Evolutionary conservation across 2,113 vertebrate species (phyloP).

Genomic region (Heterocephalus glaber): DNA sequence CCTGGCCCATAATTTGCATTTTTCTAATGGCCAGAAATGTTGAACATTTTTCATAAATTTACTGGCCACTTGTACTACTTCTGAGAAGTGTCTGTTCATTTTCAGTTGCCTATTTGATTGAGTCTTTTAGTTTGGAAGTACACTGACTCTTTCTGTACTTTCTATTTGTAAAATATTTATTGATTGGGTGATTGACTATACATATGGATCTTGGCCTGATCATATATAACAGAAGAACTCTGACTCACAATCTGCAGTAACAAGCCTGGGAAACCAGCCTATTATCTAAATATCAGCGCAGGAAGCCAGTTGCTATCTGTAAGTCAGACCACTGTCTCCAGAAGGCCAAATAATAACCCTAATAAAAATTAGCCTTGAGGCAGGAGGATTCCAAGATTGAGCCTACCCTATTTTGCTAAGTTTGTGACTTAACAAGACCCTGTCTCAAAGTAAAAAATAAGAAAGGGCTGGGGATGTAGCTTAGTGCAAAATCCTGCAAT

Average conservation of each 20-base stretch:
- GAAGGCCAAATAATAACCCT: background rate
- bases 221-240: background rate
- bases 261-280: background rate
- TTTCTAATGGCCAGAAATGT: background rate
- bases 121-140: background rate
- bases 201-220: background rate
- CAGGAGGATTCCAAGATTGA: background rate
- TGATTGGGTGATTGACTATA: background rate
- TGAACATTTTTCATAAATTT: background rate
- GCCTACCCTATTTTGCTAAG: background rate
- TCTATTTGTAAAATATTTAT: background rate
- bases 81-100: background rate
- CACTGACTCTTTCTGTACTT: background rate
- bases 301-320: background rate
- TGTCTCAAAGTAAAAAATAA: background rate
- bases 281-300: background rate
- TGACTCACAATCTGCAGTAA: background rate
- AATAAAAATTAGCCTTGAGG: background rate
- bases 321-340: background rate
- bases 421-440: background rate
- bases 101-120: background rate
- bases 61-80: background rate
- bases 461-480: background rate
- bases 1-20: background rate
- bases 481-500: background rate